phyloP scores from a whole-genome alignment of 2,113 vertebrate species.

The Oreochromis tanganicae region DNA sequence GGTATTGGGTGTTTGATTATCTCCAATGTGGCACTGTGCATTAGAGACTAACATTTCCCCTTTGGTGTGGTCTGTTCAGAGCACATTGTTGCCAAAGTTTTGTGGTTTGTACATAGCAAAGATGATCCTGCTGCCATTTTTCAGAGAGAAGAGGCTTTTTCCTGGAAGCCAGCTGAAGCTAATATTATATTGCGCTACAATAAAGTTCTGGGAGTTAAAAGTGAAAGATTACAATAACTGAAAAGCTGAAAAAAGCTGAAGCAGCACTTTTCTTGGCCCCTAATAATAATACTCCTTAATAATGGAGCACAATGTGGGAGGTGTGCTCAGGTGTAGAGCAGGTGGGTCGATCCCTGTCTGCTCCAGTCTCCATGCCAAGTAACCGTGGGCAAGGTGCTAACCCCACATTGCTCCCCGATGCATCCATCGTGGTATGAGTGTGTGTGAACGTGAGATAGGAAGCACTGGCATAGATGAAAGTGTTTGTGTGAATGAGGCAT shows the following conservation, averaged over 20 bases:
- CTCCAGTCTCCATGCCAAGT: background rate
- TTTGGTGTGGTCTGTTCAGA: background rate
- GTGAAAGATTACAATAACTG: background rate
- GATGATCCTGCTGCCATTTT: background rate
- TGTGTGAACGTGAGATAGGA: background rate
- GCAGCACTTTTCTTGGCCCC: background rate
- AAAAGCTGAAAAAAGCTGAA: background rate
- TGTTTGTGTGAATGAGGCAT: background rate
- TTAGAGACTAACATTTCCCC: rapidly evolving
- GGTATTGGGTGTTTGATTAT: background rate
- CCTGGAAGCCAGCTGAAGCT: background rate
- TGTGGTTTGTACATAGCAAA: background rate
- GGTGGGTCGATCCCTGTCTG: rapidly evolving
- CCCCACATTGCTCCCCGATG: background rate
- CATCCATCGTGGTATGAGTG: background rate
- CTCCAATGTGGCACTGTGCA: background rate
- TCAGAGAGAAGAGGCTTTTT: rapidly evolving
- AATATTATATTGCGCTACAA: rapidly evolving
- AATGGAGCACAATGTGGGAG: background rate
- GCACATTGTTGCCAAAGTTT: rapidly evolving
- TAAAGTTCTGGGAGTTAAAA: background rate
- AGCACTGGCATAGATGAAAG: rapidly evolving
- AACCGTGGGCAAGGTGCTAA: rapidly evolving
- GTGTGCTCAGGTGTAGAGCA: background rate
- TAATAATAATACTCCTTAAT: background rate